phyloP scores from a whole-genome alignment of 2,113 vertebrate species.

The Megaceryle maxima region DNA sequence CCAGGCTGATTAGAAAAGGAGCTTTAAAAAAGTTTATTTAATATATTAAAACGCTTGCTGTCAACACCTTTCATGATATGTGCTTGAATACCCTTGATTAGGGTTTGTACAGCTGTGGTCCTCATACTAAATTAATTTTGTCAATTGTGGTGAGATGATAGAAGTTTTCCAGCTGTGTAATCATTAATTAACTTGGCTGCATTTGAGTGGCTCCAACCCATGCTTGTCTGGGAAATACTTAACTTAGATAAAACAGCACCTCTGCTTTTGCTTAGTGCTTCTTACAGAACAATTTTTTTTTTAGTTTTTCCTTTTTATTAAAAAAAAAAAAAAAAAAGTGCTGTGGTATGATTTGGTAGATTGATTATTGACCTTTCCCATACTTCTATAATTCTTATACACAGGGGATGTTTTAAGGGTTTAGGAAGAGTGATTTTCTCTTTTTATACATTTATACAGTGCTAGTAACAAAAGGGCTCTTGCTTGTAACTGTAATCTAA shows the following conservation, averaged over 20 bases:
- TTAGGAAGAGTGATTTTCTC: neutral
- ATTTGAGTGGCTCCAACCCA: conserved; percentile 30
- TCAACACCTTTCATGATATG: conserved; percentile 50
- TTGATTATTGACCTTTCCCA: neutral
- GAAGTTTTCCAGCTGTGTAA: conserved; percentile 69
- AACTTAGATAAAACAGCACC: conserved; percentile 19
- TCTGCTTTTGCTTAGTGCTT: neutral
- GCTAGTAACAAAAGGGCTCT: neutral
- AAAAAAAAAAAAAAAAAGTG: neutral
- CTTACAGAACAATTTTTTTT: neutral
- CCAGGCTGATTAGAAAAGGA: conserved; percentile 13
- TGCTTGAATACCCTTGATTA: conserved; percentile 58
- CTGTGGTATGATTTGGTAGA: neutral
- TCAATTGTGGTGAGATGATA: conserved; percentile 59
- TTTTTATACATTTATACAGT: neutral
- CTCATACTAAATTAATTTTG: conserved; percentile 61
- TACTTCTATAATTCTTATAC: neutral
- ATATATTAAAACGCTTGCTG: conserved; percentile 27
- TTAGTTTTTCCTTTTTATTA: neutral
- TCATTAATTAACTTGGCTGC: conserved; percentile 68
- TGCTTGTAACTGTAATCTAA: neutral
- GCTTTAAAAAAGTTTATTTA: conserved; percentile 54
- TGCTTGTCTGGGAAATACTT: conserved; percentile 34
- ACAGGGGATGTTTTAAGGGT: neutral
- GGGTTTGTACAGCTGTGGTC: conserved; percentile 53